Conservation (phyloP, 1,140 invertebrate genomes). For the Scaptodrosophila lebanonensis region DNA sequence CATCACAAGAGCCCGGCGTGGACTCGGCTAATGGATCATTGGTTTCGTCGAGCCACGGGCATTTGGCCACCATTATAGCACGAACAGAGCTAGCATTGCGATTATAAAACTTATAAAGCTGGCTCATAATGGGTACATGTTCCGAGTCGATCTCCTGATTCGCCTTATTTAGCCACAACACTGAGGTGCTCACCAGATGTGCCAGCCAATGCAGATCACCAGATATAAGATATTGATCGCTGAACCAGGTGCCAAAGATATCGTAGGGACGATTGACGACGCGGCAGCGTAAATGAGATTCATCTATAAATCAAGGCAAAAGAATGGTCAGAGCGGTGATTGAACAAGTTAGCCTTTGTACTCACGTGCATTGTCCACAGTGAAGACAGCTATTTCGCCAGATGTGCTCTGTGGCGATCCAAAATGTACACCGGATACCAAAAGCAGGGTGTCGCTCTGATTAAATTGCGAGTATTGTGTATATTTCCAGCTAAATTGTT, state of each 20-base stretch:
- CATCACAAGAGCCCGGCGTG: neutral
- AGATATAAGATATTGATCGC: slow-evolving; percentile 88
- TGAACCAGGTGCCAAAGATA: slow-evolving; percentile 94
- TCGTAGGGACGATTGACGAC: slow-evolving; percentile 93
- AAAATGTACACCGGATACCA: slow-evolving; percentile 93
- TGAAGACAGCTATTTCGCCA: slow-evolving; percentile 93
- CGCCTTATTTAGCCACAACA: slow-evolving; percentile 91
- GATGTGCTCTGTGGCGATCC: slow-evolving; percentile 87
- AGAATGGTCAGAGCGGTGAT: too few species aligned
- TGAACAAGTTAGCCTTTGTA: neutral
- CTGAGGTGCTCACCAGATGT: slow-evolving; percentile 87
- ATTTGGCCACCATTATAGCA: slow-evolving; percentile 76
- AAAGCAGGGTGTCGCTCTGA: slow-evolving; percentile 86
- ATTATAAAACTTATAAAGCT: slow-evolving; percentile 90
- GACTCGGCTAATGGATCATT: slow-evolving; percentile 47
- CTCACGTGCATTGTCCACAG: slow-evolving; percentile 77
- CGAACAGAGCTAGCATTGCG: slow-evolving; percentile 85
- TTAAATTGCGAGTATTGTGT: slow-evolving; percentile 94
- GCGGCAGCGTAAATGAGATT: slow-evolving; percentile 87
- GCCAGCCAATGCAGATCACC: slow-evolving; percentile 89
- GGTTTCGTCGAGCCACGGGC: slow-evolving; percentile 70
- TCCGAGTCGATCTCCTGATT: slow-evolving; percentile 89
- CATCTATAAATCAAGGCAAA: slow-evolving; percentile 63
- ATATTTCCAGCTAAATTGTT: slow-evolving; percentile 90
- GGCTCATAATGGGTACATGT: slow-evolving; percentile 88